A percentile compares a stretch with the other conserved stretches of the same genome.
phyloP scores from a whole-genome alignment of 2,888 invertebrate species.

The Alsophila aescularia region DNA sequence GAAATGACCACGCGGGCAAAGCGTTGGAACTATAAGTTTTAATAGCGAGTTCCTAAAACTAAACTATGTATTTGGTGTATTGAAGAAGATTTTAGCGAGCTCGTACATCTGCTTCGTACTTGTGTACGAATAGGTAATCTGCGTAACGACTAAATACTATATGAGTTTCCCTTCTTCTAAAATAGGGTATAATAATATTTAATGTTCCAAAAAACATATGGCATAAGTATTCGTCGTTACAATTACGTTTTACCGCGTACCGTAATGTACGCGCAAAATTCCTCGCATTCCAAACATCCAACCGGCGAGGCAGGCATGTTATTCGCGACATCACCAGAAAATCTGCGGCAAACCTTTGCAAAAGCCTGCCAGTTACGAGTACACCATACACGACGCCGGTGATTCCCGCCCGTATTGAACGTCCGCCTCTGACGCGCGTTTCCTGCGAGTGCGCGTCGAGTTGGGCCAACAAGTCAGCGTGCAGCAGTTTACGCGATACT shows the following conservation, averaged over 20 bases:
- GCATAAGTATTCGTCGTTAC: neutral
- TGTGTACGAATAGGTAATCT: too few species aligned
- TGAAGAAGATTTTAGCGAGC: too few species aligned
- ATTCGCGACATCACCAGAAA: constrained; percentile 24
- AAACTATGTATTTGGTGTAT: too few species aligned
- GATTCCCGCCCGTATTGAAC: constrained; percentile 54
- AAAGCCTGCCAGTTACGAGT: constrained; percentile 9
- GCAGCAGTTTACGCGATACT: neutral
- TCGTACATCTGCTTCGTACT: too few species aligned
- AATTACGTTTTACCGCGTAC: neutral
- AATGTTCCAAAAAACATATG: too few species aligned
- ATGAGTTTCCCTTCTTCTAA: too few species aligned
- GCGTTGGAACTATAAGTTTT: too few species aligned
- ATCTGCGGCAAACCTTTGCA: constrained; percentile 35
- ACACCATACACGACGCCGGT: constrained; percentile 45
- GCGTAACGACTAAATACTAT: too few species aligned
- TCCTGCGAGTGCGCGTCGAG: constrained; percentile 41
- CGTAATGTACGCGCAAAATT: neutral
- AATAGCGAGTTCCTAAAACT: too few species aligned
- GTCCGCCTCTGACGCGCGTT: constrained; percentile 53
- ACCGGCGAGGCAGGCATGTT: constrained; percentile 1
- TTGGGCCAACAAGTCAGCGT: constrained; percentile 6
- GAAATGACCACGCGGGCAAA: too few species aligned
- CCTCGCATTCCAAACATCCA: neutral
- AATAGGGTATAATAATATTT: too few species aligned